Conservation (phyloP, 2,113 vertebrate genomes). For the Ondatra zibethicus region DNA sequence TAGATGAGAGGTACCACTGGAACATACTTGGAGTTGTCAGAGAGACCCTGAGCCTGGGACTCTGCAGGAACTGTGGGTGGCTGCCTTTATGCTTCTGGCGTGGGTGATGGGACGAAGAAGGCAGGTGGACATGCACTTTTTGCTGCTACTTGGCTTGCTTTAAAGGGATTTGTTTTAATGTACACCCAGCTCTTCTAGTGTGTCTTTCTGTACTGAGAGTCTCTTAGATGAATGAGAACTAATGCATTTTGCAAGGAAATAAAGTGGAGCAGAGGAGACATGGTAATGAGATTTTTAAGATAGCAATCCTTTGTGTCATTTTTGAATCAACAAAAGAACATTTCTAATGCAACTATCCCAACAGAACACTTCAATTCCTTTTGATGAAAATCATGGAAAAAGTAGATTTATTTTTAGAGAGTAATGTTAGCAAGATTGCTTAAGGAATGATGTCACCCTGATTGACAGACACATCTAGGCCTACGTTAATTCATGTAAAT, state of each 20-base stretch:
- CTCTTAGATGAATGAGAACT: background rate
- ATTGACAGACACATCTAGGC: background rate
- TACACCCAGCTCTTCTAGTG: background rate
- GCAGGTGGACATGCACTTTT: accelerated
- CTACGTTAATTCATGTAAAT: background rate
- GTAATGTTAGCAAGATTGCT: background rate
- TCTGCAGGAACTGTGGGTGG: background rate
- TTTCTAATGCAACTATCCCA: background rate
- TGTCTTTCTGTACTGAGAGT: background rate
- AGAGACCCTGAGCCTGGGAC: background rate
- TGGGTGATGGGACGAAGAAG: background rate
- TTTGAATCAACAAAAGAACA: background rate
- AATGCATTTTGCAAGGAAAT: background rate
- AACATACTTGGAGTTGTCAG: background rate
- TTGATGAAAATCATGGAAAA: background rate
- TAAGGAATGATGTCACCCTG: background rate
- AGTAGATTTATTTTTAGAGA: background rate
- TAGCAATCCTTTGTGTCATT: background rate
- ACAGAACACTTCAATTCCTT: background rate
- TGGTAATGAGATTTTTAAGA: background rate
- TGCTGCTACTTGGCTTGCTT: background rate
- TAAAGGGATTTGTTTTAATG: background rate
- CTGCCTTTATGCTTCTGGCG: background rate
- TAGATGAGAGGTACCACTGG: background rate
- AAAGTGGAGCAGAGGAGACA: background rate